Conservation (phyloP, 2,113 vertebrate genomes). For the Dendrocopos noguchii region DNA sequence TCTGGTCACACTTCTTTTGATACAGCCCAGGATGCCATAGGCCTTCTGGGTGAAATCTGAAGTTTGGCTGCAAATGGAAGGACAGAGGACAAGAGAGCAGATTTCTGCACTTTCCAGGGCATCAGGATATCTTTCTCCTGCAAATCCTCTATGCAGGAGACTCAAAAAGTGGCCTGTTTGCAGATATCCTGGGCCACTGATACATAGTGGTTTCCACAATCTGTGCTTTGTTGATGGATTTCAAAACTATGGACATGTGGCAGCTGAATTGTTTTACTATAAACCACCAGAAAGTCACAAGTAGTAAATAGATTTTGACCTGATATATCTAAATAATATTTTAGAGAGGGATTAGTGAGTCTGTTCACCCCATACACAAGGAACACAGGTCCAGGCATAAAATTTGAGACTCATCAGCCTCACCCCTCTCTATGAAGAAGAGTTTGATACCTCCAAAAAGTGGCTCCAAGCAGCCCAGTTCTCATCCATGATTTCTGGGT, state of each 20-base stretch:
- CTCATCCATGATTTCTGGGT: not conserved
- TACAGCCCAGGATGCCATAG: too few species aligned
- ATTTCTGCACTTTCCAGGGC: not conserved
- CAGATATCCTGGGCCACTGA: not conserved
- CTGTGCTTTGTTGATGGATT: not conserved
- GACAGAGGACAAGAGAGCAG: too few species aligned
- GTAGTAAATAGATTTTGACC: fast-evolving
- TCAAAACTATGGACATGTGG: not conserved
- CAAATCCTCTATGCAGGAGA: fast-evolving
- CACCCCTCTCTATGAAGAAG: not conserved
- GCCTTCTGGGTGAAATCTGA: too few species aligned
- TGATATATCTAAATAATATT: not conserved
- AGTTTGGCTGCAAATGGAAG: not conserved
- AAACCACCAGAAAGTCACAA: not conserved
- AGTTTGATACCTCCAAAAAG: not conserved
- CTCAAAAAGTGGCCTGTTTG: not conserved
- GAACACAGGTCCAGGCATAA: not conserved
- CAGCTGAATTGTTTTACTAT: not conserved
- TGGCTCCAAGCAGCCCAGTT: not conserved
- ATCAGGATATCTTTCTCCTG: not conserved
- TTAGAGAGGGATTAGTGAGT: not conserved
- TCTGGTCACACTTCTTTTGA: too few species aligned
- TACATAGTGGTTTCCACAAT: not conserved
- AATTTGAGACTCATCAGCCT: not conserved
- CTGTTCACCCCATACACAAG: not conserved